Conservation (phyloP, 2,888 invertebrate genomes). For the Melanchra persicariae region DNA sequence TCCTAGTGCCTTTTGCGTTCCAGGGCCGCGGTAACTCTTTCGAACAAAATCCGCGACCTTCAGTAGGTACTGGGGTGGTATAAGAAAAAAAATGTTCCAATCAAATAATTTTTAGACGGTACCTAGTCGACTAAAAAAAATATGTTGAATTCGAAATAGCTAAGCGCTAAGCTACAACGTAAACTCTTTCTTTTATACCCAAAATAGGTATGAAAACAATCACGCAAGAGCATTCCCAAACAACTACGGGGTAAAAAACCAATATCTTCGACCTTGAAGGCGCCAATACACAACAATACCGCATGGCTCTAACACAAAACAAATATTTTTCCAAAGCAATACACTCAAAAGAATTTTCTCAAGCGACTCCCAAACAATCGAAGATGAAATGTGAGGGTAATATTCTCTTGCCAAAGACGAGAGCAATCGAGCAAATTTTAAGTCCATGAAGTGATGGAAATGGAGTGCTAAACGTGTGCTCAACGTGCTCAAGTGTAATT, state of each 20-base stretch:
- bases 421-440: conserved; percentile 57
- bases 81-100: too few species aligned
- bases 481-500: not conserved
- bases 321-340: conserved; percentile 57
- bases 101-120: too few species aligned
- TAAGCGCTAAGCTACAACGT: not conserved
- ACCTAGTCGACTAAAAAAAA: too few species aligned
- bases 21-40: too few species aligned
- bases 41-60: too few species aligned
- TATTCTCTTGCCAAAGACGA: conserved; percentile 54
- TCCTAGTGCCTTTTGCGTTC: too few species aligned
- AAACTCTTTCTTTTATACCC: not conserved
- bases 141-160: not conserved
- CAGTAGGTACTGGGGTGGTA: too few species aligned
- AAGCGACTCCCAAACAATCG: conserved; percentile 54
- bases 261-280: conserved; percentile 38
- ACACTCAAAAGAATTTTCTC: conserved; percentile 59
- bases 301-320: conserved; percentile 47
- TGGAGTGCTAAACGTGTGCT: not conserved
- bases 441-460: conserved; percentile 12
- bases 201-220: not conserved
- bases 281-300: conserved; percentile 45
- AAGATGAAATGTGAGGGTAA: conserved; percentile 65
- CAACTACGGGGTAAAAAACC: conserved; percentile 16
- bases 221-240: conserved; percentile 4